These are phyloP conservation scores for Alviniconcha marisindica DNA, from an alignment of 1,140 invertebrate species.

Conservation along the genomic window DNA sequence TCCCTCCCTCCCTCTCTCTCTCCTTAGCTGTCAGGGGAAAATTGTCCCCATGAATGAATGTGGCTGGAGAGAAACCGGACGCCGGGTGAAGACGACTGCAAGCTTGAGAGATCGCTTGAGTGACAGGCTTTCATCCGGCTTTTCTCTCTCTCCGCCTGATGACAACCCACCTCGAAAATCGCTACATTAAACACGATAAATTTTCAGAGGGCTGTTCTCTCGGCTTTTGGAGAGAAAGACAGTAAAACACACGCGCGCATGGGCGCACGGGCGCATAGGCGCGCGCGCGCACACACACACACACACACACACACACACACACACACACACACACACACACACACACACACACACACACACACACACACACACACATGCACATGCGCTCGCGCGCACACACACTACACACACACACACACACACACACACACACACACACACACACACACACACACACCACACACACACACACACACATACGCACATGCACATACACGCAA, in stretches of 20 bases:
- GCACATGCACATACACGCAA: neutral
- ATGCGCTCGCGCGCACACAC: too few relatives aligned
- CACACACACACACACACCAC: neutral
- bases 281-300: neutral
- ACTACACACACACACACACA: neutral
- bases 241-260: neutral
- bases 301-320: neutral
- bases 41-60: neutral
- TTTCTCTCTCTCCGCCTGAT: neutral
- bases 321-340: neutral
- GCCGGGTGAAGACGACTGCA: neutral
- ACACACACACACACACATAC: neutral
- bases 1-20: neutral
- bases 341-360: neutral
- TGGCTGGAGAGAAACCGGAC: neutral
- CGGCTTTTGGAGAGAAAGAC: too few relatives aligned
- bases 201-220: neutral
- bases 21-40: neutral
- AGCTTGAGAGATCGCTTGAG: neutral
- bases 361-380: neutral
- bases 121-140: conserved; percentile 1
- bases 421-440: conserved; percentile 6
- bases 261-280: neutral
- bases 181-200: conserved; percentile 20
- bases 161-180: neutral